phyloP scores from a whole-genome alignment of 2,113 vertebrate genomes.

The Psilopsiagon aymara region DNA sequence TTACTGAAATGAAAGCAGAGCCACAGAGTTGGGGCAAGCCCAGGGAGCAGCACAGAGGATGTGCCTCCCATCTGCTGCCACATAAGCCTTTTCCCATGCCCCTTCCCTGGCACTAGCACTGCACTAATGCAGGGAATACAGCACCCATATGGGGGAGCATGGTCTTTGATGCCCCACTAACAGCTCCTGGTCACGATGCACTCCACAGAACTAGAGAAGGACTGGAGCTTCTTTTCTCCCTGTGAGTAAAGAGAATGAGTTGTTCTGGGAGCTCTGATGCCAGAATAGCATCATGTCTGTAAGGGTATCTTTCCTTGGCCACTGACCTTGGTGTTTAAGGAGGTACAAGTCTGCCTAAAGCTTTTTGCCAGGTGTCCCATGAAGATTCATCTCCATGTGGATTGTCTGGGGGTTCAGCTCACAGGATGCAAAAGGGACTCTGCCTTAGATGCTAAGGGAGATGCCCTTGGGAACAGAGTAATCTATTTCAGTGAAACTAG shows the following conservation, averaged over 20 bases:
- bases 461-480: not conserved
- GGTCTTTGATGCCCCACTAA: not conserved
- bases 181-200: not conserved
- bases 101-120: not conserved
- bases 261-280: not conserved
- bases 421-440: not conserved
- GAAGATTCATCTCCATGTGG: not conserved
- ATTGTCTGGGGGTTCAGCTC: not conserved
- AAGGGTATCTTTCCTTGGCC: not conserved
- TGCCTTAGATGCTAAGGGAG: not conserved
- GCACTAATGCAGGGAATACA: not conserved
- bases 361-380: not conserved
- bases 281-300: not conserved
- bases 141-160: accelerated
- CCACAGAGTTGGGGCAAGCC: not conserved
- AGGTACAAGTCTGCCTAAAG: not conserved
- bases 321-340: not conserved
- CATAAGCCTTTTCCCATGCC: not conserved
- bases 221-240: not conserved
- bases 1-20: not conserved
- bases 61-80: not conserved
- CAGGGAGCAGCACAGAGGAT: not conserved
- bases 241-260: not conserved
- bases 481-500: not conserved
- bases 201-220: not conserved